These are phyloP conservation scores for Apantesis nais DNA, from an alignment of 2,888 invertebrate species.

Conservation along the genomic window DNA sequence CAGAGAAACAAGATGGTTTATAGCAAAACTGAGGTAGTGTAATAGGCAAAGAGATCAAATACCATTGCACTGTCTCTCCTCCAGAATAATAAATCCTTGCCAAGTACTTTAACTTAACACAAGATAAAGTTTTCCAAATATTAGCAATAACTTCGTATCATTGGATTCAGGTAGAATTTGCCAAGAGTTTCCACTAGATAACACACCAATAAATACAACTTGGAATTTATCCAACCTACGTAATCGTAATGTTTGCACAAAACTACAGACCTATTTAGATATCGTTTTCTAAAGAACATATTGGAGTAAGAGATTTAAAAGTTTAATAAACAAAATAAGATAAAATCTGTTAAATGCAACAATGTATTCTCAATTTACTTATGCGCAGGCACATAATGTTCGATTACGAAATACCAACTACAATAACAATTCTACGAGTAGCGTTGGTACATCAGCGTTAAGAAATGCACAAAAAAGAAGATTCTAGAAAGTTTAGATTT, in stretches of 20 bases:
- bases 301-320: not conserved
- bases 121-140: slow-evolving; percentile 1
- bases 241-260: slow-evolving; percentile 1
- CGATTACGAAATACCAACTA: no score
- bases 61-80: not conserved
- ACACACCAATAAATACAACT: slow-evolving; percentile 4
- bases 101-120: not conserved
- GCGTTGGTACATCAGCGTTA: no score
- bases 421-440: no score
- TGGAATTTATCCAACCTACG: slow-evolving; percentile 24
- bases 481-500: not conserved
- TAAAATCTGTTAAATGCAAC: not conserved
- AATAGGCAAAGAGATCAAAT: not conserved
- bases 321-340: not conserved
- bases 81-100: not conserved
- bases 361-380: not conserved
- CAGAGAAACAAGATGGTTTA: no score
- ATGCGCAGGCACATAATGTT: no score
- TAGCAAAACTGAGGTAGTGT: not conserved
- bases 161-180: not conserved
- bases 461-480: not conserved
- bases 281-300: not conserved
- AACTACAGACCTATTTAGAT: not conserved
- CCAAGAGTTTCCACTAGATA: slow-evolving; percentile 13
- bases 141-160: not conserved